These are phyloP conservation scores for Mormyrops attenuatus DNA, from an alignment of 2,797 vertebrate species.

Conservation along the genomic window DNA sequence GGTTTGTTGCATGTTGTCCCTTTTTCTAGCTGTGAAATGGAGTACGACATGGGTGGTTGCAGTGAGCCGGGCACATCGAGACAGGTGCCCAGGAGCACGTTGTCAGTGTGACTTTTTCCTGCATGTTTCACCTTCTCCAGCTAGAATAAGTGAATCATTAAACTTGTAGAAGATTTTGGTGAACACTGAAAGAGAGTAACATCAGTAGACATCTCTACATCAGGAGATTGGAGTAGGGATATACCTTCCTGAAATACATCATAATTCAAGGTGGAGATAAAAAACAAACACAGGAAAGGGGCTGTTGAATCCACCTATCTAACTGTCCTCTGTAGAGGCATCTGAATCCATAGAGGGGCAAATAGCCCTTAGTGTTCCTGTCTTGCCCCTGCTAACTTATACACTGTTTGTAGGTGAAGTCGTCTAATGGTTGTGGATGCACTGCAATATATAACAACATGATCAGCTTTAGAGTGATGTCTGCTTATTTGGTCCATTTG, in stretches of 20 bases:
- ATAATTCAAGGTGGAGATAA: neutral
- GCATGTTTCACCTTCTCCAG: neutral
- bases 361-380: conserved; percentile 11
- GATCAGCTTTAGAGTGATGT: conserved; percentile 8
- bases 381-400: neutral
- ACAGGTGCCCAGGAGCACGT: neutral
- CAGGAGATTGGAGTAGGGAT: neutral
- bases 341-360: conserved; percentile 5
- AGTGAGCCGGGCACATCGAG: neutral
- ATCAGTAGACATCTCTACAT: neutral
- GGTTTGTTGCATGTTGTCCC: neutral
- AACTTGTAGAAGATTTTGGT: neutral
- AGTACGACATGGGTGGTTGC: neutral
- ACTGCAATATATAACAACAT: neutral
- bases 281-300: neutral
- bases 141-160: neutral
- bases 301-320: neutral
- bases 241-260: neutral
- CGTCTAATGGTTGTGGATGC: neutral
- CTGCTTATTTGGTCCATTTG: conserved; percentile 2
- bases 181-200: neutral
- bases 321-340: neutral
- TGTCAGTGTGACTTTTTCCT: neutral
- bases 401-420: neutral
- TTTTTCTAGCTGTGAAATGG: neutral